Percentiles rank a stretch among this genome's conserved stretches.
These are phyloP conservation scores for Anguilla rostrata DNA, from an alignment of 2,113 vertebrate species.

Conservation along the genomic window DNA sequence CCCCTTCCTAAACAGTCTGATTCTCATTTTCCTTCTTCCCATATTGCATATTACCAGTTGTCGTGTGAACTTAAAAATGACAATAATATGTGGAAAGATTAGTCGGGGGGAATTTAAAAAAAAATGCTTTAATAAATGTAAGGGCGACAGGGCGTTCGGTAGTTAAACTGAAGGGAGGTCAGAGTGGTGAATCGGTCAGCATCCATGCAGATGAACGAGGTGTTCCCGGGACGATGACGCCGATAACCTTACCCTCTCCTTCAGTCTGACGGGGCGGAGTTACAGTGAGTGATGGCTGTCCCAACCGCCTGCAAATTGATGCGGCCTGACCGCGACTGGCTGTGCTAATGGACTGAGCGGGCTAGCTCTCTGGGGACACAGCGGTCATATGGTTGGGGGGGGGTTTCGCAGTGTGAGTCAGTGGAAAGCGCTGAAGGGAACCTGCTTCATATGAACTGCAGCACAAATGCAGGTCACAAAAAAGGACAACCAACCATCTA, in stretches of 20 bases:
- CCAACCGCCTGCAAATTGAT: conserved; percentile 81
- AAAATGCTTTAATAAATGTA: neutral
- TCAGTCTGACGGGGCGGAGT: conserved; percentile 79
- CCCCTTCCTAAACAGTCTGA: no score
- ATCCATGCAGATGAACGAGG: conserved; percentile 69
- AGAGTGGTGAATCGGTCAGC: neutral
- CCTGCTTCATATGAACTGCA: neutral
- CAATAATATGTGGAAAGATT: no score
- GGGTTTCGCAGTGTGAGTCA: neutral
- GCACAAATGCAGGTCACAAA: neutral
- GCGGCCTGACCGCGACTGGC: conserved; percentile 76
- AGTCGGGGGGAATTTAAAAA: no score
- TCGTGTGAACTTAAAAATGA: no score
- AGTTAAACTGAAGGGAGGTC: neutral
- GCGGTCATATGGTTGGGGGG: neutral
- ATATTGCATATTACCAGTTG: no score
- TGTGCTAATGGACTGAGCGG: conserved; percentile 72
- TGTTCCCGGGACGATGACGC: conserved; percentile 60
- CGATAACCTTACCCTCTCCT: conserved; percentile 85
- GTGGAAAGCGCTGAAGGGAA: neutral
- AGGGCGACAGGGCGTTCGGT: neutral
- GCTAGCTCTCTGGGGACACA: conserved; percentile 5
- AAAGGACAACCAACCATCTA: neutral
- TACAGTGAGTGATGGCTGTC: conserved; percentile 81
- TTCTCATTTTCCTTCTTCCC: no score